Conservation (phyloP, 2,113 vertebrate genomes). For the Arothron firmamentum region DNA sequence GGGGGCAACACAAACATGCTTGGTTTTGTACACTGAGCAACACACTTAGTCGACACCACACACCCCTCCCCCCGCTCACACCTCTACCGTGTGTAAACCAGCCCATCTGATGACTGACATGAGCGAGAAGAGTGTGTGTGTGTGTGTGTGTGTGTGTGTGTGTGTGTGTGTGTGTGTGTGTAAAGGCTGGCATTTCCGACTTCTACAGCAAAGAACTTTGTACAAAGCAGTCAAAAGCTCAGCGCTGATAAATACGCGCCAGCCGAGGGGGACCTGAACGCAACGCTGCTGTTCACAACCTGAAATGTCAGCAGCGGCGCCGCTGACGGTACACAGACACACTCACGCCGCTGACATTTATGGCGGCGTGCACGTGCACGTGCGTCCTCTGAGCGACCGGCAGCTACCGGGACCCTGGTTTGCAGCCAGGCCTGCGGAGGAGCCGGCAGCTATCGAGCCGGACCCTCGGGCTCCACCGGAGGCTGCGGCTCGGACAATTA, state of each 20-base stretch:
- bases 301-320: conserved; percentile 53
- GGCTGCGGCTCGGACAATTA: conserved; percentile 41
- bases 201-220: no score
- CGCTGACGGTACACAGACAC: conserved; percentile 43
- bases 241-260: neutral
- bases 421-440: neutral
- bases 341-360: conserved; percentile 52
- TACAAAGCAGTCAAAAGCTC: neutral
- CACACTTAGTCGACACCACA: conserved; percentile 19
- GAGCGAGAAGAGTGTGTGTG: no score
- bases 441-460: conserved; percentile 34
- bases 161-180: no score
- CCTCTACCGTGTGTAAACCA: no score
- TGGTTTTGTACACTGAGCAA: conserved; percentile 50
- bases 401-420: no score
- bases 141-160: no score
- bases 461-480: conserved; percentile 41
- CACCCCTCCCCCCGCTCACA: conserved; percentile 7
- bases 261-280: conserved; percentile 37
- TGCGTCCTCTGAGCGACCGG: no score
- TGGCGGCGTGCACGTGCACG: conserved; percentile 8
- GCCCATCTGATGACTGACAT: neutral
- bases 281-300: conserved; percentile 47
- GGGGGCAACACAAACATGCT: conserved; percentile 47
- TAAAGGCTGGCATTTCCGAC: no score